Evolutionary conservation across 2,797 vertebrate species (phyloP).

Genomic region (Choloepus didactylus): DNA sequence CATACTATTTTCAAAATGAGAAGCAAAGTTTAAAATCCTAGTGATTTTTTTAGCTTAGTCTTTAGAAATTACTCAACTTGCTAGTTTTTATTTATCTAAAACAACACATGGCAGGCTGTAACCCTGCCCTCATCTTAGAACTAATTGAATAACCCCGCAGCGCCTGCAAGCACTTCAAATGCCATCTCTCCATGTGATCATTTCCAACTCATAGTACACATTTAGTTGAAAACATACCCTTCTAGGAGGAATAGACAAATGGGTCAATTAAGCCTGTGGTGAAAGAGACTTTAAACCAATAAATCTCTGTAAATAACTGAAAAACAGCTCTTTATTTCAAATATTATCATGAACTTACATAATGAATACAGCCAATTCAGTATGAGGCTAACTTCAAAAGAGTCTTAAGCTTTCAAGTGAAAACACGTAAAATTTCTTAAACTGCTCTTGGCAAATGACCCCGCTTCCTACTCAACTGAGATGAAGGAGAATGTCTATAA

Average conservation of each 20-base stretch:
- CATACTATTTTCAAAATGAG: constrained; percentile 53
- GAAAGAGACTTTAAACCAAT: not conserved
- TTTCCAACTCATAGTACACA: not conserved
- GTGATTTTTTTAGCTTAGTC: not conserved
- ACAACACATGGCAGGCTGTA: not conserved
- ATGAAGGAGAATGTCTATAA: not conserved
- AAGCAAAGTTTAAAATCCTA: constrained; percentile 22
- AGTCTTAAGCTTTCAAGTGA: not conserved
- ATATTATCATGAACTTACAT: not conserved
- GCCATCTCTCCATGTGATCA: not conserved
- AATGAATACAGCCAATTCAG: not conserved
- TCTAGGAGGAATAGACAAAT: not conserved
- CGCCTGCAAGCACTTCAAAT: not conserved
- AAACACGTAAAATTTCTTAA: not conserved
- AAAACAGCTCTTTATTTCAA: not conserved
- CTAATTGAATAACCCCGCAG: not conserved
- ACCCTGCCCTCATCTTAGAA: not conserved
- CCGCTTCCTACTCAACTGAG: not conserved
- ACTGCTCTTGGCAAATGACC: not conserved
- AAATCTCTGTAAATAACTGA: not conserved
- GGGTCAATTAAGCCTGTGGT: not conserved
- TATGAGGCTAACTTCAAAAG: not conserved
- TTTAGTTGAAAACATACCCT: not conserved
- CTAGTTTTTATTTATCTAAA: constrained; percentile 40
- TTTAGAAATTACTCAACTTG: constrained; percentile 21